Conservation (phyloP, 2,113 vertebrate species). For the Dicentrarchus labrax region DNA sequence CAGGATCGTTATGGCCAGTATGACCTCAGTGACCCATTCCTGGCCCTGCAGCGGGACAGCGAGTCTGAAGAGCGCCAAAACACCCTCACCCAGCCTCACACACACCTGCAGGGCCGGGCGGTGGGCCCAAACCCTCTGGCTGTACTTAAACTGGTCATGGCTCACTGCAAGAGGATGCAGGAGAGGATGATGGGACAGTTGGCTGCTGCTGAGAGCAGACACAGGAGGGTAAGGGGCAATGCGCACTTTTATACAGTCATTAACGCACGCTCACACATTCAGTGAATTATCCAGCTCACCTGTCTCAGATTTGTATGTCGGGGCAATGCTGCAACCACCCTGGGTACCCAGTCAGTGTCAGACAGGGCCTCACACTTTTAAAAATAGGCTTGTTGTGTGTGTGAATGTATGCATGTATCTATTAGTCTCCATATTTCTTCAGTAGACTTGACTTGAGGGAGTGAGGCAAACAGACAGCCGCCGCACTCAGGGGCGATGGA, state of each 20-base stretch:
- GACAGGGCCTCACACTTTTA: slow-evolving; percentile 33
- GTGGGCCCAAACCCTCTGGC: slow-evolving; percentile 92
- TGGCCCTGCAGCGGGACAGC: slow-evolving; percentile 95
- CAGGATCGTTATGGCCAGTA: slow-evolving; percentile 97
- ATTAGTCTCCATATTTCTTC: slow-evolving; percentile 13
- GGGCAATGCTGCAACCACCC: slow-evolving; percentile 19
- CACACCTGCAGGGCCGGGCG: slow-evolving; percentile 81
- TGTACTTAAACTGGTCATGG: slow-evolving; percentile 94
- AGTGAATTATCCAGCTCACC: neutral
- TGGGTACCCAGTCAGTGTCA: neutral
- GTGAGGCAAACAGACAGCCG: slow-evolving; percentile 9
- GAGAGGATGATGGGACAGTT: slow-evolving; percentile 96
- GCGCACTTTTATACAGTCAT: neutral
- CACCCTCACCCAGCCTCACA: slow-evolving; percentile 74
- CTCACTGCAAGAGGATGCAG: slow-evolving; percentile 97
- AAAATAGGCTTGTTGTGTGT: slow-evolving; percentile 60
- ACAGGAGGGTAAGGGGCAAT: slow-evolving; percentile 88
- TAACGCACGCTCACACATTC: neutral
- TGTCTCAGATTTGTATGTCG: slow-evolving; percentile 5
- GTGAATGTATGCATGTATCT: slow-evolving; percentile 20
- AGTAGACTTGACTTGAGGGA: slow-evolving; percentile 4
- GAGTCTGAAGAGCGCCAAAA: slow-evolving; percentile 84
- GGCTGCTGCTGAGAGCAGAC: slow-evolving; percentile 92
- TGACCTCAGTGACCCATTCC: slow-evolving; percentile 94
- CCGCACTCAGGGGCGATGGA: slow-evolving; percentile 7